Percentiles rank a stretch among this genome's conserved stretches.
These are phyloP conservation scores for Scyliorhinus canicula DNA, from an alignment of 2,797 vertebrate species.

Conservation along the genomic window DNA sequence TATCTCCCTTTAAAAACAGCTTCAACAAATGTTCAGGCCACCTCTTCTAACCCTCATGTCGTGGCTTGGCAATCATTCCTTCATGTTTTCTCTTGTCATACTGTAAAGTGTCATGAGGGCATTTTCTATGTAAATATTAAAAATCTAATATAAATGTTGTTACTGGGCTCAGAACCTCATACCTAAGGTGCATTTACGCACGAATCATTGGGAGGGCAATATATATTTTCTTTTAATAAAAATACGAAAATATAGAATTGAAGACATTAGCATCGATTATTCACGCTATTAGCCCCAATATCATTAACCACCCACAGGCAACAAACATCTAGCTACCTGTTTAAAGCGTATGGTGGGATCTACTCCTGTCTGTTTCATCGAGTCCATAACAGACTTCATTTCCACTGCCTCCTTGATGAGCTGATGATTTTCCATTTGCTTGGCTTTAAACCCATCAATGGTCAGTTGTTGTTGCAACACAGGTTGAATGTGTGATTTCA, in stretches of 20 bases:
- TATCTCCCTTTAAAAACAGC: not conserved
- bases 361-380: constrained; percentile 89
- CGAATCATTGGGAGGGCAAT: too few species aligned
- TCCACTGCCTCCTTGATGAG: constrained; percentile 88
- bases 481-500: constrained; percentile 68
- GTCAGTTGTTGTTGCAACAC: constrained; percentile 65
- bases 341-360: constrained; percentile 94
- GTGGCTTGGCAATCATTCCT: not conserved
- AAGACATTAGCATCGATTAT: not conserved
- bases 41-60: not conserved
- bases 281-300: not conserved
- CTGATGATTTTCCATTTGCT: constrained; percentile 84
- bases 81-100: not conserved
- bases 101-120: not conserved
- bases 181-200: not conserved
- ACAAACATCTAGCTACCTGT: constrained; percentile 72
- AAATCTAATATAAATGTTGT: not conserved
- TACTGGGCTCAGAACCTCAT: not conserved
- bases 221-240: not conserved
- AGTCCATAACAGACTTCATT: constrained; percentile 89
- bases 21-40: not conserved
- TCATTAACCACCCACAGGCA: not conserved
- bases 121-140: not conserved
- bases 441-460: constrained; percentile 68
- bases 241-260: not conserved